These are phyloP conservation scores for Helicolenus hilgendorfi DNA, from an alignment of 2,797 vertebrate species.

Conservation along the genomic window DNA sequence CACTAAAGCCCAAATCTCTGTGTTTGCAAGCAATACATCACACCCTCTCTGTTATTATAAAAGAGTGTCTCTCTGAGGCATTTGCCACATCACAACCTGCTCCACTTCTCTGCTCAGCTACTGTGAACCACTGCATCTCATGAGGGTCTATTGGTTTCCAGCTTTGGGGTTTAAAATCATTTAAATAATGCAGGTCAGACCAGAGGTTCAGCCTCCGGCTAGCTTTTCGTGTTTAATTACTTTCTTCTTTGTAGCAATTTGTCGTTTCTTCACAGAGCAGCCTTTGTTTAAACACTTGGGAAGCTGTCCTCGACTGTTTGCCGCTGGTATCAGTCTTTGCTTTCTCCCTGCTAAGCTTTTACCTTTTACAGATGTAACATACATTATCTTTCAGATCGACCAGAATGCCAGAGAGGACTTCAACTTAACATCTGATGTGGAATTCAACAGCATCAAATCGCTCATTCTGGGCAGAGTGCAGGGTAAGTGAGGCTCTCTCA, in stretches of 20 bases:
- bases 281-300: neutral
- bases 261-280: neutral
- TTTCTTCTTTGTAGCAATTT: neutral
- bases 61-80: neutral
- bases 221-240: conserved; percentile 3
- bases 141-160: neutral
- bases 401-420: conserved; percentile 91
- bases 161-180: conserved; percentile 8
- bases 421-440: conserved; percentile 92
- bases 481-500: conserved; percentile 89
- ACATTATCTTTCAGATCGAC: conserved; percentile 91
- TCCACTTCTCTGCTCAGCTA: neutral
- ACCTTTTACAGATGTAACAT: neutral
- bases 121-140: conserved; percentile 1
- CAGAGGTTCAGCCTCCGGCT: neutral
- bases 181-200: conserved; percentile 12
- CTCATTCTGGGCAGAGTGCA: conserved; percentile 93
- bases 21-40: conserved; percentile 15
- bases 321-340: neutral
- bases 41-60: neutral
- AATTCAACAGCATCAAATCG: conserved; percentile 94
- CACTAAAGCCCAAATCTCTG: conserved; percentile 22
- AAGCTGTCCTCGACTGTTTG: neutral
- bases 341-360: neutral
- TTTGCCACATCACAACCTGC: conserved; percentile 7